Evolutionary conservation across 2,888 invertebrate species (phyloP), one percentile per base, ranked within the genome.

Genomic region (Mythimna pallens): DNA sequence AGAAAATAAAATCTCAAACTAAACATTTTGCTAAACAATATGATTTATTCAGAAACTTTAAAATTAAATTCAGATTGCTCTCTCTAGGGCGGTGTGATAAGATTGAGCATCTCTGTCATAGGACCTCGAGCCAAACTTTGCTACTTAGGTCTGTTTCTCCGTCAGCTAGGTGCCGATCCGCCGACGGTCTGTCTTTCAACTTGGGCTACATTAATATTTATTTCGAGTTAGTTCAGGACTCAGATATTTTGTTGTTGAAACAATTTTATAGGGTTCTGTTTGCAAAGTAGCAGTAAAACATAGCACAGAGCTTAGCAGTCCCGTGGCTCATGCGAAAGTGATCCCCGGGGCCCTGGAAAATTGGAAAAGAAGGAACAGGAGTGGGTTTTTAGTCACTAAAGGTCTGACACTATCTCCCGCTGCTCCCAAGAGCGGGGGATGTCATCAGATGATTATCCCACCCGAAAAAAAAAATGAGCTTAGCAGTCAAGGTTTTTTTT

Each of bases 171-270:
- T 82, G 80, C 79, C 80, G 81, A 82, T 82, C 73, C 72, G 68
- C 52, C 78, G 70, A 75, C 68, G 67, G 50, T 50, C 85, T 83
- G 66, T 71, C 77, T 70, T 74, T 75, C 74, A 71, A 78, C 73
- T 78, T 84, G 70, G 70, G 43, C 61, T 67, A 83, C 89, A 88
- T 89, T 88, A 85, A 88, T 88, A 89, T 88, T 87, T 88, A 89
- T 88, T 87, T 83, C 73, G 73, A 66, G 76, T 66, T 78, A 81
- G 80, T 83, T 81, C 80, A 78, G 72, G 71, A 70, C 63, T 65
- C 9, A 7, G 30, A 50, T 57, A 55, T 77, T 69, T 76, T 47
- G 40, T 75, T 70, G 76, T 62, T 62, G 22, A 20, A 17, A 4
- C 3, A 12, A 8, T 25, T 59, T 65, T 71, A 68, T 65, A 30